These are phyloP conservation scores for Belgica antarctica DNA, from an alignment of 2,888 invertebrate species.

Conservation along the genomic window DNA sequence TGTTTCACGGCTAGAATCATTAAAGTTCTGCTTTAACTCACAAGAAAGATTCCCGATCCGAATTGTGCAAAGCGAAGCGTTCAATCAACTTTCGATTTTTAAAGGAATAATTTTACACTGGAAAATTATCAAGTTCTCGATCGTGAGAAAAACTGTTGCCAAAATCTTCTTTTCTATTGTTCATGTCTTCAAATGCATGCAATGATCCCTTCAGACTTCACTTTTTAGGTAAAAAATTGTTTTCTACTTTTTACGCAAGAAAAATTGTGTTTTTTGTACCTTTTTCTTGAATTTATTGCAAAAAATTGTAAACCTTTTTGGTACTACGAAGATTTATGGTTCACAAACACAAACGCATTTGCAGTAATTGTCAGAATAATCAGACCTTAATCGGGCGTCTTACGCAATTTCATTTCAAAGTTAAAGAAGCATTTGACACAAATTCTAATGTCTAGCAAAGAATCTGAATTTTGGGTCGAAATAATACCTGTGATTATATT, in stretches of 20 bases:
- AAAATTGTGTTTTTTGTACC: conserved; percentile 13
- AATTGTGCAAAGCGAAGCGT: background rate
- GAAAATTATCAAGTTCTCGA: conserved; percentile 35
- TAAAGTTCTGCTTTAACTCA: conserved; percentile 18
- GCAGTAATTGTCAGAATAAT: background rate
- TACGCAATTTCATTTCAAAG: conserved; percentile 11
- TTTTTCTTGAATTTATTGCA: conserved; percentile 4
- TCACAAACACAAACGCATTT: background rate
- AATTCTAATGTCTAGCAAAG: background rate
- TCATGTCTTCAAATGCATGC: conserved; percentile 36
- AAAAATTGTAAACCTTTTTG: background rate
- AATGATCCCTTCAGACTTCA: conserved; percentile 9
- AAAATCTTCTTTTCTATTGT: conserved; percentile 35
- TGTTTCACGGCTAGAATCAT: conserved; percentile 43
- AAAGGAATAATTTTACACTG: background rate
- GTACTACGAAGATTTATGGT: background rate
- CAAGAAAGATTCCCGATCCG: background rate
- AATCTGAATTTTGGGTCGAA: background rate
- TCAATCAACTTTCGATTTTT: conserved; percentile 38
- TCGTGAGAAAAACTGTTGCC: conserved; percentile 42
- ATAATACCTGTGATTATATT: conserved; percentile 15
- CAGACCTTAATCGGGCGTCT: background rate
- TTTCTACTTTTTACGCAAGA: conserved; percentile 29
- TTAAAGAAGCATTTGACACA: conserved; percentile 6
- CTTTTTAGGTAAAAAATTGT: conserved; percentile 17